Percentiles rank a stretch among this genome's conserved stretches.
Evolutionary conservation across 2,888 invertebrate genomes (phyloP).

Genomic region (Drosophila ustulata): DNA sequence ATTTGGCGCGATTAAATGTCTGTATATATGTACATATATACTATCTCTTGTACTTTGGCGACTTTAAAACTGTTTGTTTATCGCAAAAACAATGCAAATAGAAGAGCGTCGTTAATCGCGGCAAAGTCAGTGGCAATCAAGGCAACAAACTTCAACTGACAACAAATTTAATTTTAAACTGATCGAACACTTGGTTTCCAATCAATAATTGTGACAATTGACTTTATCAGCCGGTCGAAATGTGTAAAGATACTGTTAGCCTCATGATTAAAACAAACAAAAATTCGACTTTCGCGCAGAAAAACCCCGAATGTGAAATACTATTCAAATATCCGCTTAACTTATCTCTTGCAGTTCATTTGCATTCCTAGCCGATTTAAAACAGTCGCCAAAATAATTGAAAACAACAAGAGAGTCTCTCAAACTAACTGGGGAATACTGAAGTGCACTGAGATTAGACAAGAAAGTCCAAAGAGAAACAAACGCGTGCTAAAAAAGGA

Average conservation of each 20-base stretch:
- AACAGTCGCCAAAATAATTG: background rate
- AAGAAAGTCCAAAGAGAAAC: background rate
- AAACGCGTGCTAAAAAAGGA: too few species aligned
- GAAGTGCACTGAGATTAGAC: background rate
- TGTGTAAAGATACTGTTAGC: conserved; percentile 6
- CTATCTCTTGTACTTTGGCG: conserved; percentile 1
- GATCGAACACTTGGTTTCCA: conserved; percentile 15
- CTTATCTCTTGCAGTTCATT: conserved; percentile 7
- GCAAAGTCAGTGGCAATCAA: conserved; percentile 15
- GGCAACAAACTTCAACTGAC: conserved; percentile 10
- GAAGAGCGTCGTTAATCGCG: conserved; percentile 32
- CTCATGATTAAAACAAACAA: conserved; percentile 3
- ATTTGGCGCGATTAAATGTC: conserved; percentile 19
- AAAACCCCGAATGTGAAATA: background rate
- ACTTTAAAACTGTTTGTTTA: conserved; percentile 18
- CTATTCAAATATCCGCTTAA: background rate
- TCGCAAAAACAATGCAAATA: conserved; percentile 7
- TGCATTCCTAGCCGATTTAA: background rate
- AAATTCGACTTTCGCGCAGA: background rate
- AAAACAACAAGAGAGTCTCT: background rate
- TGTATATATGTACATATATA: conserved; percentile 5
- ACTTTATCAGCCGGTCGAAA: conserved; percentile 26
- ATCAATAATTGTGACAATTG: conserved; percentile 35
- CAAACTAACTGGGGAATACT: background rate
- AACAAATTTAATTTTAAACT: conserved; percentile 26